A percentile compares a stretch with the other conserved stretches of the same genome.
These are phyloP conservation scores for Scelioninae gen. 1 DNA, from an alignment of 2,888 invertebrate genomes.

Conservation along the genomic window DNA sequence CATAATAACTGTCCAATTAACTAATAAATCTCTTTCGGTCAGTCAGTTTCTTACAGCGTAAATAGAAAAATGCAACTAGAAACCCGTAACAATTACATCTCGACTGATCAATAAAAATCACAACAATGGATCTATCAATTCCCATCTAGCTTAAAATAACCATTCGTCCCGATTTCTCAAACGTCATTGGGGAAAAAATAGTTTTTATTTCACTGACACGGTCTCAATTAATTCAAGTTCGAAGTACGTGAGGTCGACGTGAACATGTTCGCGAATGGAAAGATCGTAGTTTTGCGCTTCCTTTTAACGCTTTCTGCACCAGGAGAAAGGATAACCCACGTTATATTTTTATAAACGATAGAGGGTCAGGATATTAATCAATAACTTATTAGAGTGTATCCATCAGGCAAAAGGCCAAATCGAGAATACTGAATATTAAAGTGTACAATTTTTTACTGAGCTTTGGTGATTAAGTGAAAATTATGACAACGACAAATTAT, in stretches of 20 bases:
- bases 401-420: conserved; percentile 25
- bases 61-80: conserved; percentile 16
- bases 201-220: conserved; percentile 1
- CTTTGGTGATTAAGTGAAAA: conserved; percentile 2
- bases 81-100: conserved; percentile 12
- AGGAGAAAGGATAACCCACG: conserved; percentile 49
- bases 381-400: conserved; percentile 56
- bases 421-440: conserved; percentile 34
- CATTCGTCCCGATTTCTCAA: conserved; percentile 13
- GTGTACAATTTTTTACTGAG: conserved; percentile 11
- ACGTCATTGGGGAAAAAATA: not conserved
- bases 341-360: conserved; percentile 53
- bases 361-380: conserved; percentile 51
- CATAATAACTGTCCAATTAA: conserved; percentile 1
- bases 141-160: not conserved
- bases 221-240: conserved; percentile 39
- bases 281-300: conserved; percentile 50
- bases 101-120: not conserved
- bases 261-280: conserved; percentile 40
- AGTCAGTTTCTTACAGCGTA: not conserved
- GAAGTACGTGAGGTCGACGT: conserved; percentile 32
- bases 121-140: conserved; percentile 8
- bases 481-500: conserved; percentile 1
- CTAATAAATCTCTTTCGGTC: conserved; percentile 15
- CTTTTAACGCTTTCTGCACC: conserved; percentile 60